A percentile compares a stretch with the other conserved stretches of the same genome.
These are phyloP conservation scores for Stenodera caucasica DNA, from an alignment of 2,888 invertebrate genomes.

Conservation along the genomic window DNA sequence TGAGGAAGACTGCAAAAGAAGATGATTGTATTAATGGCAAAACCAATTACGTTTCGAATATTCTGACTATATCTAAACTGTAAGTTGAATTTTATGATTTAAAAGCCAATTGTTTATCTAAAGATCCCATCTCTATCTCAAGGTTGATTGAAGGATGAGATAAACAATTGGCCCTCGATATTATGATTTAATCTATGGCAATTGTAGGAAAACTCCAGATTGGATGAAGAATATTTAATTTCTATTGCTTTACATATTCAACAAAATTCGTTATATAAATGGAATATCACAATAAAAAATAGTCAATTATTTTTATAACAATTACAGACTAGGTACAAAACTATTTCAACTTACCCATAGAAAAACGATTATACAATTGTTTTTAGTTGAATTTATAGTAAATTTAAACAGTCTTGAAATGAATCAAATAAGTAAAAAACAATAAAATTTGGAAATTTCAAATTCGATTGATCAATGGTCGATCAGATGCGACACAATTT, in stretches of 20 bases:
- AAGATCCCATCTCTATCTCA: too few relatives aligned
- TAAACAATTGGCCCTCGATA: too few relatives aligned
- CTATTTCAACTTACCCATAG: too few relatives aligned
- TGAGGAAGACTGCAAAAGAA: constrained; percentile 21
- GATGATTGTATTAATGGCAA: constrained; percentile 13
- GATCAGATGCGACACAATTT: constrained; percentile 61
- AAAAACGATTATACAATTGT: background rate
- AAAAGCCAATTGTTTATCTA: too few relatives aligned
- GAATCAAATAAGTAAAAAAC: constrained; percentile 12
- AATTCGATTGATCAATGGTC: constrained; percentile 51
- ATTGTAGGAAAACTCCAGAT: constrained; percentile 41
- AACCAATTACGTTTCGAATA: constrained; percentile 18
- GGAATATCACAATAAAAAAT: constrained; percentile 13
- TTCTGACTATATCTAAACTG: constrained; percentile 43
- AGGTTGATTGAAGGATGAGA: too few relatives aligned
- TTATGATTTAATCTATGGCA: too few relatives aligned
- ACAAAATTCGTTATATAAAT: constrained; percentile 4
- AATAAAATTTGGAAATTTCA: constrained; percentile 19
- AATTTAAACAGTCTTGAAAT: background rate
- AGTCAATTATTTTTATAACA: constrained; percentile 8
- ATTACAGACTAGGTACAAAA: background rate
- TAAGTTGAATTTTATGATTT: constrained; percentile 32
- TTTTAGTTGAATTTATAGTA: background rate
- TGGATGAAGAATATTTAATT: constrained; percentile 38
- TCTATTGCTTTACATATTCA: constrained; percentile 5